Evolutionary conservation across 2,113 vertebrate species (phyloP).

Genomic region (Cygnus buccinator): DNA sequence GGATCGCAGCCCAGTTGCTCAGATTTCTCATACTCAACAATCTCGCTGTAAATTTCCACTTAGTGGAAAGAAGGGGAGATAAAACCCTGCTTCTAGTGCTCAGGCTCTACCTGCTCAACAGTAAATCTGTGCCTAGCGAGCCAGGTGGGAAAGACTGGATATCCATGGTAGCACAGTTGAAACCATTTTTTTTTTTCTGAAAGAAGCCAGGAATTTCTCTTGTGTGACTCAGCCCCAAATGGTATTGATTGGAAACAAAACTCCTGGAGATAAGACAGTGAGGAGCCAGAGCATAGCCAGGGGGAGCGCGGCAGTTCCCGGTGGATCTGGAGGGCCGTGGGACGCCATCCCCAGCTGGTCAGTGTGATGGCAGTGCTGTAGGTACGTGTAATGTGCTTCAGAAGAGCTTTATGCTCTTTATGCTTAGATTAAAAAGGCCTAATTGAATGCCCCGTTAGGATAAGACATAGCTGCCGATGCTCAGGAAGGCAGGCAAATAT

Average conservation of each 20-base stretch:
- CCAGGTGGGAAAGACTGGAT: neutral
- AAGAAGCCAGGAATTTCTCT: neutral
- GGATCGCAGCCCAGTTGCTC: neutral
- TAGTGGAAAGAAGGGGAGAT: neutral
- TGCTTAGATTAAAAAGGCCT: neutral
- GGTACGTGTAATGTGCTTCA: fast-evolving
- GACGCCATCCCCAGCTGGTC: neutral
- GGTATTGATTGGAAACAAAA: neutral
- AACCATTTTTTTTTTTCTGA: neutral
- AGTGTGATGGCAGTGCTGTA: fast-evolving
- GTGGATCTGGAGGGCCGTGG: fast-evolving
- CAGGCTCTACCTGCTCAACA: neutral
- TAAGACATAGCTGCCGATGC: neutral
- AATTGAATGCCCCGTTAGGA: neutral
- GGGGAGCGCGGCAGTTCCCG: neutral
- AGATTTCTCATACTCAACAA: neutral
- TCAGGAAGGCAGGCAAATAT: neutral
- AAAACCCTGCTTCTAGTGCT: neutral
- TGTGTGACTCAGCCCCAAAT: neutral
- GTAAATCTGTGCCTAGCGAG: neutral
- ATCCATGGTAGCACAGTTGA: neutral
- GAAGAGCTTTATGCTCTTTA: neutral
- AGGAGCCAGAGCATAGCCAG: fast-evolving
- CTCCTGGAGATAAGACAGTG: neutral
- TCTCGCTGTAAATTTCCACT: neutral